These are phyloP conservation scores for Chloropsis cyanopogon DNA, from an alignment of 2,113 vertebrate genomes.

Conservation along the genomic window DNA sequence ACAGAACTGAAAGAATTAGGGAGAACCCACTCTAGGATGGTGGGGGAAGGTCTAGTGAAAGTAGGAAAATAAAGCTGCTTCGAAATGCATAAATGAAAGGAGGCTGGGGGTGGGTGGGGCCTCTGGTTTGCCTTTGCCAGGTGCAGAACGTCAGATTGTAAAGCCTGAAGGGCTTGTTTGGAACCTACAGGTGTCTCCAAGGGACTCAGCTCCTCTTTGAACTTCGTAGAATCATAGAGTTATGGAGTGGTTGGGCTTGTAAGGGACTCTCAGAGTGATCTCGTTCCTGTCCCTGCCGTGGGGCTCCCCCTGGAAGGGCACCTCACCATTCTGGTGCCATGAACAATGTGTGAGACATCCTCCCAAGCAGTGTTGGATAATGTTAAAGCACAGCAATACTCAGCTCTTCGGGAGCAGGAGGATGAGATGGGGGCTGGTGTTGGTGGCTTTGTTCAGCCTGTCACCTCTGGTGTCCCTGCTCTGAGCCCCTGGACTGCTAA, in stretches of 20 bases:
- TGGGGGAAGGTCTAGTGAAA: not conserved
- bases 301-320: not conserved
- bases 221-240: not conserved
- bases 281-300: rapidly evolving
- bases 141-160: not conserved
- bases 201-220: not conserved
- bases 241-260: not conserved
- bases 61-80: not conserved
- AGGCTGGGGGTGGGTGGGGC: rapidly evolving
- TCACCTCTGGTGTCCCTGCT: not conserved
- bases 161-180: not conserved
- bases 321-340: not conserved
- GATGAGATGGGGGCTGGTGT: not conserved
- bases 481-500: not conserved
- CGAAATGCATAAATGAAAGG: not conserved
- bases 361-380: not conserved
- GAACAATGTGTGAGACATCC: not conserved
- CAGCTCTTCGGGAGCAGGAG: not conserved
- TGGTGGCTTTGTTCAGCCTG: not conserved
- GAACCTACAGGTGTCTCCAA: not conserved
- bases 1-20: not conserved
- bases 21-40: rapidly evolving
- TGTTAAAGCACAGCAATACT: not conserved
- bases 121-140: not conserved
- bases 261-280: not conserved